Evolutionary conservation across 2,888 invertebrate species (phyloP).

Genomic region (Philopedon plagiatum): DNA sequence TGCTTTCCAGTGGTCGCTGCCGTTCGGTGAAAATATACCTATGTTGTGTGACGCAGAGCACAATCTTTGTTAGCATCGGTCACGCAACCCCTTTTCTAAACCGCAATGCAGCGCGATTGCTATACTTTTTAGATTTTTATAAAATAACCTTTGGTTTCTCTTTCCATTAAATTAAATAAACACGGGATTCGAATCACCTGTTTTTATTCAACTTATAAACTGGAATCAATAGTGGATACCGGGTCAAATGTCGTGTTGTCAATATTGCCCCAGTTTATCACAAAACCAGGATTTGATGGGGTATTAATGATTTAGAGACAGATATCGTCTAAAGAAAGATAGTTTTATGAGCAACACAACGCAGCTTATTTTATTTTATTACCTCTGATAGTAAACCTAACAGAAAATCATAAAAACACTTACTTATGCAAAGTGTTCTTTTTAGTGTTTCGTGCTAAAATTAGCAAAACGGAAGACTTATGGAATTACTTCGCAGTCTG

Average conservation of each 20-base stretch:
- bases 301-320: slow-evolving; percentile 5
- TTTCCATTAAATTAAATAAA: slow-evolving; percentile 49
- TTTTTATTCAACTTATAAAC: slow-evolving; percentile 10
- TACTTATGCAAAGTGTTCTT: too few relatives aligned
- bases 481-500: too few relatives aligned
- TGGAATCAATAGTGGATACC: slow-evolving; percentile 7
- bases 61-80: slow-evolving; percentile 57
- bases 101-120: slow-evolving; percentile 61
- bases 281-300: not conserved
- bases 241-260: slow-evolving; percentile 13
- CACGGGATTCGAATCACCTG: slow-evolving; percentile 22
- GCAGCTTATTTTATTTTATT: not conserved
- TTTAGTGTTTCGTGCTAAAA: too few relatives aligned
- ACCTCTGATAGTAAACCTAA: too few relatives aligned
- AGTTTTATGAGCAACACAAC: not conserved
- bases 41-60: slow-evolving; percentile 58
- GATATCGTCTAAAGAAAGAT: not conserved
- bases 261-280: slow-evolving; percentile 18
- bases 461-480: too few relatives aligned
- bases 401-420: too few relatives aligned
- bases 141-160: slow-evolving; percentile 52
- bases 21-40: slow-evolving; percentile 52
- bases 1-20: slow-evolving; percentile 17
- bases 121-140: slow-evolving; percentile 54
- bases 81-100: slow-evolving; percentile 59